Percentiles rank a stretch among this genome's conserved stretches.
These are phyloP conservation scores for Dipodomys stephensi DNA, from an alignment of 2,113 vertebrate species.

Conservation along the genomic window DNA sequence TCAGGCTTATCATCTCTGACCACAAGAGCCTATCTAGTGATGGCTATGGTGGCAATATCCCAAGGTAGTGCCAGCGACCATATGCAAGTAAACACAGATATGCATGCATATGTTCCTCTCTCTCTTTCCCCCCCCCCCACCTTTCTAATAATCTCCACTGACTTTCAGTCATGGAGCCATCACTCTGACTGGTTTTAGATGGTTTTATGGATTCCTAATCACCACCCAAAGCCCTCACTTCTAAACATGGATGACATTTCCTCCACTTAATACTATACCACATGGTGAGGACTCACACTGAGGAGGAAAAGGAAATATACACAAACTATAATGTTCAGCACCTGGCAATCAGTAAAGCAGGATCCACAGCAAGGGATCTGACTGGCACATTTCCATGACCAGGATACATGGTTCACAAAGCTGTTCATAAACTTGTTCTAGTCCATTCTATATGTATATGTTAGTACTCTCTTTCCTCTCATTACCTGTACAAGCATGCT, in stretches of 20 bases:
- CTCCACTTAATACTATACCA: not conserved
- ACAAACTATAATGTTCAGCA: not conserved
- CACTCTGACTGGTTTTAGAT: not conserved
- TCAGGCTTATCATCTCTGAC: not conserved
- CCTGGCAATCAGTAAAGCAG: not conserved
- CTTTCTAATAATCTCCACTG: not conserved
- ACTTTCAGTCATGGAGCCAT: not conserved
- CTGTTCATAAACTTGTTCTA: not conserved
- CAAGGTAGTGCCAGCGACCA: not conserved
- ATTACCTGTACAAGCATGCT: not conserved
- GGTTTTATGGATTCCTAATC: not conserved
- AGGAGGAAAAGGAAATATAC: not conserved
- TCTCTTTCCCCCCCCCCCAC: no score
- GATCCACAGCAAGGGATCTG: not conserved
- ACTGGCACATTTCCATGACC: not conserved
- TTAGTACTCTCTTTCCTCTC: not conserved
- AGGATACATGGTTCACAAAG: not conserved
- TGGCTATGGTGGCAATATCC: not conserved
- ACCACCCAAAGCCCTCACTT: not conserved
- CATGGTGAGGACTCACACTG: not conserved
- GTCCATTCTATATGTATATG: not conserved
- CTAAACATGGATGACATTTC: not conserved
- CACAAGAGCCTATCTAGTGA: not conserved
- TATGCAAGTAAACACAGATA: not conserved
- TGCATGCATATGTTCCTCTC: not conserved